These are phyloP conservation scores for Phortica magna DNA, from an alignment of 2,888 invertebrate genomes.

Conservation along the genomic window DNA sequence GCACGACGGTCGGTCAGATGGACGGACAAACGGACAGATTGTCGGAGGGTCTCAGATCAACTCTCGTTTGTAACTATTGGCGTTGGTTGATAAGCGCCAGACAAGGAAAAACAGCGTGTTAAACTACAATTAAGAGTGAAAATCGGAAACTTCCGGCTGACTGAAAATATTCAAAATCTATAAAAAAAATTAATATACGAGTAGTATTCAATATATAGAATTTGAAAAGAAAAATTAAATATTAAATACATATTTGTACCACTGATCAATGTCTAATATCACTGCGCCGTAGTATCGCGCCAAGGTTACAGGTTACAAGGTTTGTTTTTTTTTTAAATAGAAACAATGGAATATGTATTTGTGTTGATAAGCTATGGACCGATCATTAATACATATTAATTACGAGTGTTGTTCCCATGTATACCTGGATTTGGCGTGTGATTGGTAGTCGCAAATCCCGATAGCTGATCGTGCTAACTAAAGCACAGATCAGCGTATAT, in stretches of 20 bases:
- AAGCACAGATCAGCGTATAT: constrained; percentile 44
- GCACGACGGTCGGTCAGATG: not conserved
- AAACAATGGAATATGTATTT: not conserved
- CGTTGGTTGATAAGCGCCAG: constrained; percentile 26
- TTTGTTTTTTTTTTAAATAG: not conserved
- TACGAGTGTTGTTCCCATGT: not conserved
- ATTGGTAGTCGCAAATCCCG: not conserved
- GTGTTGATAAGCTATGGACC: constrained; percentile 1
- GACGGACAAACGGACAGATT: not conserved
- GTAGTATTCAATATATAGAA: not conserved
- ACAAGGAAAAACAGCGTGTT: constrained; percentile 24
- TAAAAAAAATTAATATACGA: too few species aligned
- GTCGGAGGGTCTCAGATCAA: constrained; percentile 2
- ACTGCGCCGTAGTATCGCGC: not conserved
- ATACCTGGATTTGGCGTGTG: not conserved
- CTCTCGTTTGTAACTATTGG: constrained; percentile 22
- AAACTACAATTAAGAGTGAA: constrained; percentile 32
- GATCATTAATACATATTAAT: not conserved
- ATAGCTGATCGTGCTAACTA: not conserved
- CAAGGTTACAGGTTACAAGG: constrained; percentile 23
- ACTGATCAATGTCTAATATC: constrained; percentile 14
- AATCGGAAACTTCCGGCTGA: constrained; percentile 22
- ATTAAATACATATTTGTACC: not conserved
- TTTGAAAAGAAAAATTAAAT: not conserved
- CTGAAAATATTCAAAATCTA: not conserved